Conservation (phyloP, 2,888 invertebrate species). For the Agrotis ipsilon region DNA sequence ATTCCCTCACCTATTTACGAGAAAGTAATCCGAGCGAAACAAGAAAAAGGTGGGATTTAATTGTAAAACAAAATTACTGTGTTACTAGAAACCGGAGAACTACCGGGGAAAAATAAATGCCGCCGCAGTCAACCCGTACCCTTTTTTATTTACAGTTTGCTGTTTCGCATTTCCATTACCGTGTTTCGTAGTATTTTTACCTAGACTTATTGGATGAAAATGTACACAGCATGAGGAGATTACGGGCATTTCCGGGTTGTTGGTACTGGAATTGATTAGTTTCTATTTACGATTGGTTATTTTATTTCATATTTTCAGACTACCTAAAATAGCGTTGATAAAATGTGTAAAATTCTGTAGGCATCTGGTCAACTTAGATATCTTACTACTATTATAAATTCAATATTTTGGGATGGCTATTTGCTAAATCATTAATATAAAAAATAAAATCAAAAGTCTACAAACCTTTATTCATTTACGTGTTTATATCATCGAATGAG, state of each 20-base stretch:
- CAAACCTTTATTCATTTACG: too few relatives aligned
- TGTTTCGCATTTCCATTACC: conserved; percentile 50
- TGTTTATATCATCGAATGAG: too few relatives aligned
- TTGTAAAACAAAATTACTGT: conserved; percentile 77
- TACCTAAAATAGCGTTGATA: background rate
- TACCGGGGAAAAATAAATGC: conserved; percentile 65
- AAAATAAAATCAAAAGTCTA: too few relatives aligned
- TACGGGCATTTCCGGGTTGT: conserved; percentile 1
- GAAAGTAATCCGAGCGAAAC: conserved; percentile 72
- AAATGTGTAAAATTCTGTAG: too few relatives aligned
- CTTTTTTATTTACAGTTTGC: conserved; percentile 71
- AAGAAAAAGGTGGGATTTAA: conserved; percentile 76
- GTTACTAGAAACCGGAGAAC: conserved; percentile 65
- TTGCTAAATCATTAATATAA: too few relatives aligned
- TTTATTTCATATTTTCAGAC: background rate
- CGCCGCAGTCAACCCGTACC: conserved; percentile 57
- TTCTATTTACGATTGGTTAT: conserved; percentile 8
- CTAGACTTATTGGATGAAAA: conserved; percentile 26
- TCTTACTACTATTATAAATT: too few relatives aligned
- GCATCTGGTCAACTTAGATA: too few relatives aligned
- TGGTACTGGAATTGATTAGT: background rate
- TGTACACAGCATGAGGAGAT: conserved; percentile 22
- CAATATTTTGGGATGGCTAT: too few relatives aligned
- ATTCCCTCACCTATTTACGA: conserved; percentile 60
- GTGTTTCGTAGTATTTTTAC: conserved; percentile 44